Evolutionary conservation across 23 tunicate species (phyloP).

Genomic region (Ascidia mentula): DNA sequence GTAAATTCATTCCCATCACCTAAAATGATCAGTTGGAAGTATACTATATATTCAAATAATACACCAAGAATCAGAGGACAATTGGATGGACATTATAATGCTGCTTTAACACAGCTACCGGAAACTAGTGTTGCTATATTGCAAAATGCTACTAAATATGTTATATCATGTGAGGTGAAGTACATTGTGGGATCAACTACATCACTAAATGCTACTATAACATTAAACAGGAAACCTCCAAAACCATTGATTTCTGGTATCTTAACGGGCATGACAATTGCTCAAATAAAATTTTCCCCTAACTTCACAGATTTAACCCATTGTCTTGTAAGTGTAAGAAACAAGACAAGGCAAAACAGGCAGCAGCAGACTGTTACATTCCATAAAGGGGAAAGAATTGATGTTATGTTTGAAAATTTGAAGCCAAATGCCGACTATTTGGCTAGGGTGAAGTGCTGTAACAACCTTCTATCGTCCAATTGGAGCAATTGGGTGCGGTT

Average conservation of each 20-base stretch:
- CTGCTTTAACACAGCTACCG: not conserved
- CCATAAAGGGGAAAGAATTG: not conserved
- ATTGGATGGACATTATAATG: not conserved
- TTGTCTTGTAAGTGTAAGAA: not conserved
- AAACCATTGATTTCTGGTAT: not conserved
- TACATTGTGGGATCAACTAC: not conserved
- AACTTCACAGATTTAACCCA: not conserved
- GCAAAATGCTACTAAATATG: not conserved
- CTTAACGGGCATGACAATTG: not conserved
- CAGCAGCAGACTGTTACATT: not conserved
- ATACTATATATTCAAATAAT: not conserved
- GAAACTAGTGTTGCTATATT: not conserved
- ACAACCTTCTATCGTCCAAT: not conserved
- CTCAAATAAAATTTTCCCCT: not conserved
- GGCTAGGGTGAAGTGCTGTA: not conserved
- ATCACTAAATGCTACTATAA: not conserved
- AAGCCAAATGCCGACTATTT: not conserved
- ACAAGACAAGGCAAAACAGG: not conserved
- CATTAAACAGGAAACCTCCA: not conserved
- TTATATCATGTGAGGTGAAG: not conserved
- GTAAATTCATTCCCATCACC: not conserved
- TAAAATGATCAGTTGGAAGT: not conserved
- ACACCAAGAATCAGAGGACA: not conserved
- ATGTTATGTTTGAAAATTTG: not conserved
- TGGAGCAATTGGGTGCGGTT: not conserved